A percentile compares a stretch with the other conserved stretches of the same genome.
Conservation (phyloP, 2,797 vertebrate genomes). For the Anomalospiza imberbis region DNA sequence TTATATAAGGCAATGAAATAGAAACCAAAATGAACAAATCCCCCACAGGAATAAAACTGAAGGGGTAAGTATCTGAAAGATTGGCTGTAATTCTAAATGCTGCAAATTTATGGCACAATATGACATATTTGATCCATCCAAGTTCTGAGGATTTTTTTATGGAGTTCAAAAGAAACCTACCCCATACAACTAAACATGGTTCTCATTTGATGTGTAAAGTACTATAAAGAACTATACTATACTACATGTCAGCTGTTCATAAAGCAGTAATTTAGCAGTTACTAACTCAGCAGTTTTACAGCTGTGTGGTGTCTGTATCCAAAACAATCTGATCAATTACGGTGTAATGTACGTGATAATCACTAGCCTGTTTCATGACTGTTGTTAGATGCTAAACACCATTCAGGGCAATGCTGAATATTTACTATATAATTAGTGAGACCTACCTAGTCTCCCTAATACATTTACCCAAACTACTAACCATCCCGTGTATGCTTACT, state of each 20-base stretch:
- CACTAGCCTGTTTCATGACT: background rate
- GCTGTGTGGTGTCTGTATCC: background rate
- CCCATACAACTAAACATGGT: background rate
- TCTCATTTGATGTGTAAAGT: background rate
- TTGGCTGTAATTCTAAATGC: background rate
- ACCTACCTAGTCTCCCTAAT: background rate
- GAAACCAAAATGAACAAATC: background rate
- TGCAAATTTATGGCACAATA: background rate
- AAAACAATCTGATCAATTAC: background rate
- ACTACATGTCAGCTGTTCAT: background rate
- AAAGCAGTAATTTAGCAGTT: background rate
- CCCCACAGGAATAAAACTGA: background rate
- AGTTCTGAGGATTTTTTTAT: background rate
- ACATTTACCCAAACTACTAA: background rate
- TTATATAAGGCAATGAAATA: background rate
- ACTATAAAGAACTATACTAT: background rate
- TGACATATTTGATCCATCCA: background rate
- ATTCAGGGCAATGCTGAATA: background rate
- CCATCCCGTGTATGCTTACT: fast-evolving
- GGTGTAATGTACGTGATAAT: background rate
- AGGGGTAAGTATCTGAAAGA: background rate
- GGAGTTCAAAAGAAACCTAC: background rate
- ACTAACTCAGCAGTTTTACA: background rate
- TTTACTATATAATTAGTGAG: background rate
- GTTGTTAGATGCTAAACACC: background rate